These are phyloP conservation scores for Bellardia pandia DNA, from an alignment of 2,888 invertebrate species.

Conservation along the genomic window DNA sequence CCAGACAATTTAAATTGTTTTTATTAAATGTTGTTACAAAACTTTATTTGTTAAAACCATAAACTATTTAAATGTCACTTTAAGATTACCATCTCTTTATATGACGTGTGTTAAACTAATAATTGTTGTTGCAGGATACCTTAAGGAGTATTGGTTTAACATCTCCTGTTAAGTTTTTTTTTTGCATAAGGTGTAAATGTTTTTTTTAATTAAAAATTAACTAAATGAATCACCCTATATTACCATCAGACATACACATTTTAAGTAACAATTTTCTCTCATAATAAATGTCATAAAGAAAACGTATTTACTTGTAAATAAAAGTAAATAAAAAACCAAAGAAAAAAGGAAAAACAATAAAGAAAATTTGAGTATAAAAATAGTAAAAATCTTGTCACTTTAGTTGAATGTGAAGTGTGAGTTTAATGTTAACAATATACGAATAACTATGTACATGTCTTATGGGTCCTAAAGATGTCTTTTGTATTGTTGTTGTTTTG, in stretches of 20 bases:
- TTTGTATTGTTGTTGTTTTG: background rate
- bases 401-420: background rate
- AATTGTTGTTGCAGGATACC: too few species aligned
- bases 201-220: too few species aligned
- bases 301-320: background rate
- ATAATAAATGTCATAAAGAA: constrained; percentile 16
- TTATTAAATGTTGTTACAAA: too few species aligned
- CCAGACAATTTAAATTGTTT: too few species aligned
- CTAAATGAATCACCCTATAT: background rate
- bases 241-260: background rate
- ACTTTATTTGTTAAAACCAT: too few species aligned
- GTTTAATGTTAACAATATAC: background rate
- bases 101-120: too few species aligned
- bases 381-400: background rate
- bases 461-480: background rate
- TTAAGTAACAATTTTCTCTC: constrained; percentile 4
- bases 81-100: too few species aligned
- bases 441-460: background rate
- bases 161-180: too few species aligned
- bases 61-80: too few species aligned
- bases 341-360: background rate
- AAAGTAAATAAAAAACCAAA: constrained; percentile 8
- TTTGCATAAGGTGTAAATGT: too few species aligned
- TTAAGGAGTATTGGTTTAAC: too few species aligned
- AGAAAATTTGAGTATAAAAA: background rate